phyloP scores from a whole-genome alignment of 2,888 invertebrate genomes.

The Ophion ellenae region DNA sequence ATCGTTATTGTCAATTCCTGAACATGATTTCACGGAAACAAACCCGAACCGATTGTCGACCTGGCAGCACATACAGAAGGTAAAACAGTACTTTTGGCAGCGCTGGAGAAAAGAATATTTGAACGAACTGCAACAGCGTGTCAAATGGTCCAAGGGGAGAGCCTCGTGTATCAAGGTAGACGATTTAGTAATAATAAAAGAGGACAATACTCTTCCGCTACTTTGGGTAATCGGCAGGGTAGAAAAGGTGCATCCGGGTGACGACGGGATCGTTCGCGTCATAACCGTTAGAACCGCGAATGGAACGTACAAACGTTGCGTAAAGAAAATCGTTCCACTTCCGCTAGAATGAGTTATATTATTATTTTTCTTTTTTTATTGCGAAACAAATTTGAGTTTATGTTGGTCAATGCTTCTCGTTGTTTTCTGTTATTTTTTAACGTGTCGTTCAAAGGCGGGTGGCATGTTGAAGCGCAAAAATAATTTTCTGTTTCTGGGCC shows the following conservation, averaged over 20 bases:
- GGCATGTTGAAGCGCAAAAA: too few species aligned
- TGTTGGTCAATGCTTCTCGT: too few species aligned
- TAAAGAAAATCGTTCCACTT: constrained; percentile 12
- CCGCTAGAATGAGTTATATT: neutral
- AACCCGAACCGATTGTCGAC: constrained; percentile 4
- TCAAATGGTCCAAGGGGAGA: constrained; percentile 55
- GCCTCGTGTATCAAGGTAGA: constrained; percentile 32
- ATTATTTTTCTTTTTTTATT: too few species aligned
- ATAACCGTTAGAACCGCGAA: constrained; percentile 47
- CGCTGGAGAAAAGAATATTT: constrained; percentile 64
- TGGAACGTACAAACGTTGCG: constrained; percentile 43
- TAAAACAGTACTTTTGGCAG: constrained; percentile 63
- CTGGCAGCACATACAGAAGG: constrained; percentile 34
- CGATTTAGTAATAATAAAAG: constrained; percentile 59
- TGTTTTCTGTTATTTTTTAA: too few species aligned
- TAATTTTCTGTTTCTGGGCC: too few species aligned
- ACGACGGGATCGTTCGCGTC: constrained; percentile 58
- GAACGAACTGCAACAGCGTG: constrained; percentile 60
- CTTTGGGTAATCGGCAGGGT: constrained; percentile 64
- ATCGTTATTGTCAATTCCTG: neutral
- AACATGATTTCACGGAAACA: neutral
- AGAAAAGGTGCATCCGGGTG: constrained; percentile 53
- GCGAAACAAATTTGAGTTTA: too few species aligned
- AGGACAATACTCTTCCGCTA: constrained; percentile 61
- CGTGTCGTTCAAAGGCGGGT: too few species aligned